Conservation (phyloP, 2,797 vertebrate genomes). For the Crenuchus spilurus region DNA sequence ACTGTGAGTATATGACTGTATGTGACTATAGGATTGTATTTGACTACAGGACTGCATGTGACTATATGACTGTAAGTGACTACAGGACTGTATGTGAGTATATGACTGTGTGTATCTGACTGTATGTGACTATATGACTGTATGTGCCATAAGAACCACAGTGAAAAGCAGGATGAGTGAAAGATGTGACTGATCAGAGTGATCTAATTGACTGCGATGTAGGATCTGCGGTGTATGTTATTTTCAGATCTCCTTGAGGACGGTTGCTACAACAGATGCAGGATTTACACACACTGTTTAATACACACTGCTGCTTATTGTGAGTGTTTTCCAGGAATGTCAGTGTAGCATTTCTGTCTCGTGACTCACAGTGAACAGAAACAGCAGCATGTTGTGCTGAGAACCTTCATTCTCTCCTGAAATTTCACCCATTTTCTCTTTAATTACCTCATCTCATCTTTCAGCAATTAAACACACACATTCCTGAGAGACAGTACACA, state of each 20-base stretch:
- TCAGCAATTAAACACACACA: neutral
- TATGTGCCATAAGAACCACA: too few relatives aligned
- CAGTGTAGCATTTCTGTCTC: neutral
- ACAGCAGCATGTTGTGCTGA: neutral
- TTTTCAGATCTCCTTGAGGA: conserved; percentile 6
- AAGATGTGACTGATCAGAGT: too few relatives aligned
- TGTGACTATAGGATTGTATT: too few relatives aligned
- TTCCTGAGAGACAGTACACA: neutral
- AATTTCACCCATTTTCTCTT: too few relatives aligned
- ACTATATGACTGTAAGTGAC: neutral
- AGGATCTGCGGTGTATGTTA: conserved; percentile 5
- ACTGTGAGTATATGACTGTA: too few relatives aligned
- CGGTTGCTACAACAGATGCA: neutral
- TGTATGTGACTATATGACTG: neutral
- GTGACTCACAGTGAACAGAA: neutral
- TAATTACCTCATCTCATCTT: neutral
- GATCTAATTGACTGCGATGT: neutral
- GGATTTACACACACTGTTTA: neutral
- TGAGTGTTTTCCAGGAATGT: neutral
- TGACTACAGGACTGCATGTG: too few relatives aligned
- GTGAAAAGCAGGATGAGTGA: too few relatives aligned
- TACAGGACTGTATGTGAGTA: neutral
- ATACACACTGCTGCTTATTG: neutral
- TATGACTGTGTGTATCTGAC: neutral
- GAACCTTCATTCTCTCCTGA: too few relatives aligned